phyloP scores from a whole-genome alignment of 2,797 vertebrate species.

The Chrosomus eos region DNA sequence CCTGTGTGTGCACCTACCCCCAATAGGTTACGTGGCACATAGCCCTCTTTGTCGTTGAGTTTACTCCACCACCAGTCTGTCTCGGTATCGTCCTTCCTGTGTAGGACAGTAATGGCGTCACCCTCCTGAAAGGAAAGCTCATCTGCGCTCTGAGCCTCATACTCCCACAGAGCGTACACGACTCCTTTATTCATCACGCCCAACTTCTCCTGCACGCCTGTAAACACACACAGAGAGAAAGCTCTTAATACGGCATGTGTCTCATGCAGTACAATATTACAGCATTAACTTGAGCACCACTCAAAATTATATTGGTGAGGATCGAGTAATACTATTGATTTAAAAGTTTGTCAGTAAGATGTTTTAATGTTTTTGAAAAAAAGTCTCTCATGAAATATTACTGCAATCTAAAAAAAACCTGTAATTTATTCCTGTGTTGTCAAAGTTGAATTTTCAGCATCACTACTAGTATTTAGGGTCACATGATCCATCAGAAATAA shows the following conservation, averaged over 20 bases:
- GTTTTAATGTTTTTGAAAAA: not conserved
- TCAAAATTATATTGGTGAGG: not conserved
- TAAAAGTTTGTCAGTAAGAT: not conserved
- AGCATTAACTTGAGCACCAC: not conserved
- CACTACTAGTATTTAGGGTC: not conserved
- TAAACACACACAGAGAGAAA: not conserved
- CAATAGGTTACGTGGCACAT: slow-evolving; percentile 92
- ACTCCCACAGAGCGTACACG: slow-evolving; percentile 92
- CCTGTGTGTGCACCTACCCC: slow-evolving; percentile 76
- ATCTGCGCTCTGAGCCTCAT: slow-evolving; percentile 88
- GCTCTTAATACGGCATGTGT: not conserved
- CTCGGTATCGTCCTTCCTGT: slow-evolving; percentile 90
- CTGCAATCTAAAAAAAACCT: not conserved
- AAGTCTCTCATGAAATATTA: not conserved
- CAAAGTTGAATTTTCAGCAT: not conserved
- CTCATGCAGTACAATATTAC: not conserved
- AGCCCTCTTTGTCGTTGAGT: slow-evolving; percentile 93
- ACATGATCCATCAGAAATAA: not conserved
- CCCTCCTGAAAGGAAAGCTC: slow-evolving; percentile 93
- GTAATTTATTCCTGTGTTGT: not conserved
- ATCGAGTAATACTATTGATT: not conserved
- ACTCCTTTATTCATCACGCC: slow-evolving; percentile 98
- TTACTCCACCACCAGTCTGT: slow-evolving; percentile 99
- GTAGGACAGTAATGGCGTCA: slow-evolving; percentile 89
- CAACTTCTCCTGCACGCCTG: slow-evolving; percentile 97